phyloP scores from a whole-genome alignment of 2,113 vertebrate genomes.

The Crocuta crocuta region DNA sequence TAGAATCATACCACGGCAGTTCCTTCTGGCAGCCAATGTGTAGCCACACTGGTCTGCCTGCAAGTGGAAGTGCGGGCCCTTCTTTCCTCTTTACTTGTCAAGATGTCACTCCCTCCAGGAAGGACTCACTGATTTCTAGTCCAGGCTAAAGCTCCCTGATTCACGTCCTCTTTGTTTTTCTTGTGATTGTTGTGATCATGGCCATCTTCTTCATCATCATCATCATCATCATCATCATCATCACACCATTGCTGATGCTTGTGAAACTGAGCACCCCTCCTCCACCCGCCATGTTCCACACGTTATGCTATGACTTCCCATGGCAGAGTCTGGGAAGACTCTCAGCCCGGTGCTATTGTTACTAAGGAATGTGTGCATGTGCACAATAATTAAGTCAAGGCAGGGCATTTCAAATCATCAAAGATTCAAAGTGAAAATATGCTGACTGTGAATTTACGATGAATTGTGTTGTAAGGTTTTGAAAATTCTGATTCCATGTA shows the following conservation, averaged over 20 bases:
- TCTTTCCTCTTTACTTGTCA: background rate
- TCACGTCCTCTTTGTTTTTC: background rate
- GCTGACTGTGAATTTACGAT: background rate
- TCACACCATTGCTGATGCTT: background rate
- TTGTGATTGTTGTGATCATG: background rate
- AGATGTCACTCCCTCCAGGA: background rate
- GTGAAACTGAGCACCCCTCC: background rate
- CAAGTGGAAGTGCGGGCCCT: background rate
- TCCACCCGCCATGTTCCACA: background rate
- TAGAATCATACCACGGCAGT: fast-evolving
- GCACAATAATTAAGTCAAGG: background rate
- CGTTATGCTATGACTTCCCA: background rate
- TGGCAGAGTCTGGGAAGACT: background rate
- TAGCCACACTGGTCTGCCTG: fast-evolving
- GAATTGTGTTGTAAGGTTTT: background rate
- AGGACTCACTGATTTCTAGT: background rate
- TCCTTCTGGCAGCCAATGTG: background rate
- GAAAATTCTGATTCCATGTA: background rate
- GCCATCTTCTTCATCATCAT: too few relatives aligned
- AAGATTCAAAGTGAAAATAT: background rate
- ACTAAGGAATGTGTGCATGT: background rate
- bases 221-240: background rate
- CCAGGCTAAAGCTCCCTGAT: background rate
- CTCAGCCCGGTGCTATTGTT: background rate
- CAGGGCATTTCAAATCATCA: background rate